Evolutionary conservation across 1,140 invertebrate genomes (phyloP).

Genomic region (Cryptotermes secundus): DNA sequence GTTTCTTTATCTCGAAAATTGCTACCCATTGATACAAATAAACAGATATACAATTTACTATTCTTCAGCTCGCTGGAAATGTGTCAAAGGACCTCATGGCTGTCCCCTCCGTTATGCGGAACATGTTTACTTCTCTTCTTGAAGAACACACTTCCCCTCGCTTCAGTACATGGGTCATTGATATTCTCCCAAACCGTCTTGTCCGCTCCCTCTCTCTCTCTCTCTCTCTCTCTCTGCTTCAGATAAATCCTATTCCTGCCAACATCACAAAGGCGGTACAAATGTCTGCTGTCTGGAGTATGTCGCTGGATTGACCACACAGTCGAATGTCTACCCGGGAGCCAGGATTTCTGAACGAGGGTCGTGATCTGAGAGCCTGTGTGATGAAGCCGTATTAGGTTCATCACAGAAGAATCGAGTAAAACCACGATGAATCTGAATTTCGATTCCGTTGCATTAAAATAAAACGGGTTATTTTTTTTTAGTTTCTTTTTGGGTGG

Average conservation of each 20-base stretch:
- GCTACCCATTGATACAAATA: background rate
- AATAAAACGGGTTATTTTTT: too few relatives aligned
- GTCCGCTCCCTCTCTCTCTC: too few relatives aligned
- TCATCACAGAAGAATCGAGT: too few relatives aligned
- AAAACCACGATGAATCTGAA: too few relatives aligned
- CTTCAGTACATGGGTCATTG: background rate
- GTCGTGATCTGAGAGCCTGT: too few relatives aligned
- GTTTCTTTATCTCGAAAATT: background rate
- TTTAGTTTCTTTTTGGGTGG: too few relatives aligned
- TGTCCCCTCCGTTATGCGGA: background rate
- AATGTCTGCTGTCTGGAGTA: background rate
- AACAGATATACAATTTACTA: background rate
- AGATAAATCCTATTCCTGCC: background rate
- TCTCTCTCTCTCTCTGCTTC: background rate
- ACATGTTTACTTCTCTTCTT: background rate
- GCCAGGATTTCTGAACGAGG: too few relatives aligned
- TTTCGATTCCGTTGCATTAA: too few relatives aligned
- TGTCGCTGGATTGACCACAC: background rate
- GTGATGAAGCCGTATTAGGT: too few relatives aligned
- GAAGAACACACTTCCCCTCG: background rate
- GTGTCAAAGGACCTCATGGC: background rate
- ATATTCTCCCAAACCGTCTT: background rate
- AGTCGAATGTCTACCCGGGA: background rate
- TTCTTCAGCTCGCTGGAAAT: background rate
- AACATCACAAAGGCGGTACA: conserved; percentile 5